A percentile compares a stretch with the other conserved stretches of the same genome.
Conservation (phyloP, 2,888 invertebrate species). For the Pammene fasciana region DNA sequence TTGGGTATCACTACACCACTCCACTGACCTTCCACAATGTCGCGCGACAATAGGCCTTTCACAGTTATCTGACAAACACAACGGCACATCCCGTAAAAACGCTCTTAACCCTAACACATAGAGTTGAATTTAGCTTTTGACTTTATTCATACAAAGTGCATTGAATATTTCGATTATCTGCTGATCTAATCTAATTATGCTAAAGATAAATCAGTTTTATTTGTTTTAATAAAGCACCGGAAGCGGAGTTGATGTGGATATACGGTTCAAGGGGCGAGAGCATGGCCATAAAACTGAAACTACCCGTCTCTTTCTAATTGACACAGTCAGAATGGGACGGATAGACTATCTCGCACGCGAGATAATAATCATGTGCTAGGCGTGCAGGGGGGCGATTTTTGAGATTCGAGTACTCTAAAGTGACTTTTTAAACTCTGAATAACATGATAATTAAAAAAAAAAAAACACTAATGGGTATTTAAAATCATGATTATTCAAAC, state of each 20-base stretch:
- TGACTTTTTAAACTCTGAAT: too few relatives aligned
- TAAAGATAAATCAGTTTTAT: slow-evolving; percentile 1
- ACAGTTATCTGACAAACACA: slow-evolving; percentile 23
- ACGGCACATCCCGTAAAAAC: not conserved
- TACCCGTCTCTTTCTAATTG: too few relatives aligned
- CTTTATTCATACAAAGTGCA: not conserved
- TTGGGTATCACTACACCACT: slow-evolving; percentile 51
- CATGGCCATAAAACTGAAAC: too few relatives aligned
- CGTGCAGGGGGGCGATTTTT: too few relatives aligned
- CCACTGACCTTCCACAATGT: slow-evolving; percentile 60
- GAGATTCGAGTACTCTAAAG: too few relatives aligned
- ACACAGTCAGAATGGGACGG: too few relatives aligned
- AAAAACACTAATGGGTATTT: too few relatives aligned
- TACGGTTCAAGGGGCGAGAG: too few relatives aligned
- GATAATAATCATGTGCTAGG: too few relatives aligned
- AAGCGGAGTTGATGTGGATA: not conserved
- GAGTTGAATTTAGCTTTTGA: slow-evolving; percentile 5
- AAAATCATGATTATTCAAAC: too few relatives aligned
- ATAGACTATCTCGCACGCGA: too few relatives aligned
- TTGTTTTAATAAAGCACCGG: not conserved
- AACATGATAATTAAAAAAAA: too few relatives aligned
- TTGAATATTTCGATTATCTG: slow-evolving; percentile 21
- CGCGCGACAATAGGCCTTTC: slow-evolving; percentile 47
- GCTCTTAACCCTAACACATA: not conserved
- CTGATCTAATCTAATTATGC: not conserved